phyloP scores from a whole-genome alignment of 2,113 vertebrate genomes.

The Myiozetetes cayanensis region DNA sequence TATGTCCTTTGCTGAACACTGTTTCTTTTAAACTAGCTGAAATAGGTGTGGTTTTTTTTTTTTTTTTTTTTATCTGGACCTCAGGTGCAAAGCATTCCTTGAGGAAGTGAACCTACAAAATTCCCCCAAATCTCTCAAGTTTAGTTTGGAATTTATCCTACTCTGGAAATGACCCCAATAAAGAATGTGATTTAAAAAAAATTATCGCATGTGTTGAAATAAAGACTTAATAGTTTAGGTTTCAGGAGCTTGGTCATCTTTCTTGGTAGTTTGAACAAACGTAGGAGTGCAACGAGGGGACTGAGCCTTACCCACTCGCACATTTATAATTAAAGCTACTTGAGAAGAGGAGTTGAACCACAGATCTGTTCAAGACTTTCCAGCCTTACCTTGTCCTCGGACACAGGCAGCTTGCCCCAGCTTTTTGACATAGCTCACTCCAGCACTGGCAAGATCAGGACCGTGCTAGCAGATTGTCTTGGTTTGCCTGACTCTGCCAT shows the following conservation, averaged over 20 bases:
- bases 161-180: background rate
- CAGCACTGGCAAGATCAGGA: background rate
- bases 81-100: background rate
- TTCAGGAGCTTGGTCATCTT: background rate
- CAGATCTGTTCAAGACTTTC: rapidly evolving
- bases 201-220: background rate
- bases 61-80: background rate
- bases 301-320: background rate
- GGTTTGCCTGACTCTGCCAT: background rate
- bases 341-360: background rate
- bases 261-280: background rate
- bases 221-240: background rate
- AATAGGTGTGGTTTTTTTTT: background rate
- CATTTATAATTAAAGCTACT: background rate
- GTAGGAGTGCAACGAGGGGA: background rate
- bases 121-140: background rate
- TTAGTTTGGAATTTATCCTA: background rate
- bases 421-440: background rate
- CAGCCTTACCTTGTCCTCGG: background rate
- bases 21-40: background rate
- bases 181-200: background rate
- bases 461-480: background rate
- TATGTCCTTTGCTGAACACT: background rate
- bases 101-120: background rate
- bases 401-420: background rate